Conservation (phyloP, 37 sponge, comb jelly and placozoan genomes). For the Oscarella lobularis region DNA sequence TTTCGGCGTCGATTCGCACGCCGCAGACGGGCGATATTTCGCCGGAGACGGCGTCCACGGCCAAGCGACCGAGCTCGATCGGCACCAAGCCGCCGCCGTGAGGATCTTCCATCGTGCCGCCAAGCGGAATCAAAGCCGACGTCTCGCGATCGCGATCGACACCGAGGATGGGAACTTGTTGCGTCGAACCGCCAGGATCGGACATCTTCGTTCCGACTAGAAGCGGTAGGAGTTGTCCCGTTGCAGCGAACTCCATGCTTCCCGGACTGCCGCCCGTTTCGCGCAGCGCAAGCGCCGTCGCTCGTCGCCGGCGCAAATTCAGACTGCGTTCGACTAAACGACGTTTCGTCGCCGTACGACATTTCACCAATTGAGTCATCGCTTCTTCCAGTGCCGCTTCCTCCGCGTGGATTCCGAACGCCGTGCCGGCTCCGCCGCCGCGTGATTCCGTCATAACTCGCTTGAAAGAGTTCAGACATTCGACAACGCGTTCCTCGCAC, state of each 20-base stretch:
- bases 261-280: constrained; percentile 25
- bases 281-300: background rate
- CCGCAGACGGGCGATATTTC: constrained; percentile 20
- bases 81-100: constrained; percentile 16
- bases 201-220: constrained; percentile 10
- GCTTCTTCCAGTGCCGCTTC: background rate
- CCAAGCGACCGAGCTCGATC: constrained; percentile 13
- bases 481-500: constrained; percentile 4
- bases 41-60: constrained; percentile 7
- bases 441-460: background rate
- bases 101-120: constrained; percentile 29
- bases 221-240: constrained; percentile 23
- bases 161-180: constrained; percentile 18
- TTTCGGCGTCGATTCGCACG: constrained; percentile 11
- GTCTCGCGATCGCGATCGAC: constrained; percentile 6
- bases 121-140: constrained; percentile 9
- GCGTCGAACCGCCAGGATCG: constrained; percentile 15
- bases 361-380: background rate
- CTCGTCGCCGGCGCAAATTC: background rate
- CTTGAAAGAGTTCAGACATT: constrained; percentile 11
- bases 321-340: background rate
- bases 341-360: background rate
- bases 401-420: background rate
- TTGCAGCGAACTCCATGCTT: constrained; percentile 13
- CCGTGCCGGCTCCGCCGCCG: background rate